Base-by-base conservation (phyloP, 2,797 vertebrate species). In the Valencia hispanica region DNA sequence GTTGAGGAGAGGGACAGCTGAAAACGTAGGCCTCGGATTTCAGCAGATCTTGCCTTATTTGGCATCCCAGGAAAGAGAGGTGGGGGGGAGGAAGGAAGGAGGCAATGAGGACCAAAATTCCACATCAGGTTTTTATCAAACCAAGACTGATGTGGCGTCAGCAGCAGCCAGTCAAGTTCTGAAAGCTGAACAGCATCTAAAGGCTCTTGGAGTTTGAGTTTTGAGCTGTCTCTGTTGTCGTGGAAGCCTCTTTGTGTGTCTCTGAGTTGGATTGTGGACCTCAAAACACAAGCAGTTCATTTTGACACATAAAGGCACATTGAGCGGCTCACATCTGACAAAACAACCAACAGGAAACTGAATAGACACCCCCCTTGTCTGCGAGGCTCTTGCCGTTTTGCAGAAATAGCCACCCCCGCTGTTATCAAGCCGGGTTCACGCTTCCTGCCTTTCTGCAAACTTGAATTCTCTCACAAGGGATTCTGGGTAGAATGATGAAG, bases 51-150 rank as follows among this genome's bases (percentile, higher is more conserved):
- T 81, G 78, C 89, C 94, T 91, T 94, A 93, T 94, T 94, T 92
- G 91, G 93, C 84, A 72, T 89, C 47, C 0, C 32, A 66, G 74
- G 36, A 51, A 68, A 78, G 43, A 30, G 53, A 69, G 45, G 36
- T 73, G 87, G 81, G 73, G 87, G 80, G 74, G 82, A n/a, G 55
- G 39, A 85, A 73, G 78, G 76, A 89, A 86, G 75, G 87, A 83
- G 86, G 77, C 45, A 9, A 63, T 72, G 14, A 77, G 76, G 77
- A 84, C 81, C 87, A 85, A 89, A 91, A 93, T 90, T 93, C 93
- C 90, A 92, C 93, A 92, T 90, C 86, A 43, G 88, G 89, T 92
- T 94, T 94, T 88, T 86, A 94, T 94, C 90, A 93, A 86, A 83
- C 20, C 47, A 22, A 75, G 80, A 83, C 43, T 70, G 84, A 88